Evolutionary conservation across 2,888 invertebrate species (phyloP), one percentile per base, ranked within the genome.

Genomic region (Cephonodes hylas): DNA sequence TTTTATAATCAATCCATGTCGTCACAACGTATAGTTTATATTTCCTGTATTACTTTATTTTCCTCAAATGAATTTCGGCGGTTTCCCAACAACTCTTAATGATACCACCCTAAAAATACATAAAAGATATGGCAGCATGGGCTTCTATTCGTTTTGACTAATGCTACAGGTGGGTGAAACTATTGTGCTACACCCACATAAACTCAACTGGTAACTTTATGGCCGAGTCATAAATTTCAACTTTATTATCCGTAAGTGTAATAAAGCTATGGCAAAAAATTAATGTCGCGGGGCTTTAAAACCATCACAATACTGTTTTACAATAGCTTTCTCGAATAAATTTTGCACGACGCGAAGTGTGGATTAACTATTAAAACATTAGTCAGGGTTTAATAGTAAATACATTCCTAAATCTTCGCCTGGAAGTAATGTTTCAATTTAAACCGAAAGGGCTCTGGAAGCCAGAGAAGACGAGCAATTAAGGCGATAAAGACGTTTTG

Each of bases 401-500:
- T 27, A 53, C 23, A 59, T 13, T 31, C 15, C 56, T 42, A 46
- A 42, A 60, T 31, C 22, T 22, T 62, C 20, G 27, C 18, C 27
- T 53, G 25, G 42, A 23, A 60, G 46, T 38, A 59, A 77, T 76
- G 77, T 80, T 80, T 76, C 74, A 81, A 80, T 80, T 79, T 75
- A 73, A 75, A 68, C 66, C 72, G 72, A 74, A 77, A 77, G 76
- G 76, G 73, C 71, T 67, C 66, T 64, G 64, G 68, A 68, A 71
- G 72, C 71, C 72, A 64, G 73, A 76, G 73, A 72, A 72, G 74
- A 68, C 68, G 72, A 67, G 76, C 78, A 84, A 83, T 86, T 84
- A 85, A 81, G 78, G 69, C 72, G 75, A 85, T 86, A 80, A 83
- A 86, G 83, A 81, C 83, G 80, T 85, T 84, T 75, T 68, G 72